These are phyloP conservation scores for Chlamydotis undulata DNA, from an alignment of 2,113 vertebrate species.

Conservation along the genomic window DNA sequence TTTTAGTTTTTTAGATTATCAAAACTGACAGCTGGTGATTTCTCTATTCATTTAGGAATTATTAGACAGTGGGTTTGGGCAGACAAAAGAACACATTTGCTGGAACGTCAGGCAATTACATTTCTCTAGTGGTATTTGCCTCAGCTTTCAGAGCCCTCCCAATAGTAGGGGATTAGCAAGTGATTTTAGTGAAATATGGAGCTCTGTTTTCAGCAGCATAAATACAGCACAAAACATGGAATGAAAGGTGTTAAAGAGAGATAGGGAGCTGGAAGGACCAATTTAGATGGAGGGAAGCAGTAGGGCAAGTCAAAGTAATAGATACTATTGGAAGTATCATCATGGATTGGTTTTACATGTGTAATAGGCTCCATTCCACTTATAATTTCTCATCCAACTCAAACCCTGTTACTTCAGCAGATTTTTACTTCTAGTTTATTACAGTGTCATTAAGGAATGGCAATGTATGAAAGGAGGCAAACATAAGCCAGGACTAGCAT, in stretches of 20 bases:
- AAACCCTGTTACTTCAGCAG: background rate
- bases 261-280: background rate
- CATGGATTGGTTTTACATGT: background rate
- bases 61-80: background rate
- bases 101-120: background rate
- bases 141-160: background rate
- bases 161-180: background rate
- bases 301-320: background rate
- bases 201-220: background rate
- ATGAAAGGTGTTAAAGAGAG: background rate
- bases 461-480: background rate
- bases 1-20: background rate
- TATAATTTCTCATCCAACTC: background rate
- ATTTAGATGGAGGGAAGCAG: background rate
- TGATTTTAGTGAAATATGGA: background rate
- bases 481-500: background rate
- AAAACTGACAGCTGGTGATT: background rate
- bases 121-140: background rate
- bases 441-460: too few relatives aligned
- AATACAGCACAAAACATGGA: background rate
- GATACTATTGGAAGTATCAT: background rate
- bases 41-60: background rate
- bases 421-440: background rate
- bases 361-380: background rate
- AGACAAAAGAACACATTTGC: background rate